Evolutionary conservation across 2,888 invertebrate genomes (phyloP), one percentile per base, ranked within the genome.

Genomic region (Meiosimyza decipiens): DNA sequence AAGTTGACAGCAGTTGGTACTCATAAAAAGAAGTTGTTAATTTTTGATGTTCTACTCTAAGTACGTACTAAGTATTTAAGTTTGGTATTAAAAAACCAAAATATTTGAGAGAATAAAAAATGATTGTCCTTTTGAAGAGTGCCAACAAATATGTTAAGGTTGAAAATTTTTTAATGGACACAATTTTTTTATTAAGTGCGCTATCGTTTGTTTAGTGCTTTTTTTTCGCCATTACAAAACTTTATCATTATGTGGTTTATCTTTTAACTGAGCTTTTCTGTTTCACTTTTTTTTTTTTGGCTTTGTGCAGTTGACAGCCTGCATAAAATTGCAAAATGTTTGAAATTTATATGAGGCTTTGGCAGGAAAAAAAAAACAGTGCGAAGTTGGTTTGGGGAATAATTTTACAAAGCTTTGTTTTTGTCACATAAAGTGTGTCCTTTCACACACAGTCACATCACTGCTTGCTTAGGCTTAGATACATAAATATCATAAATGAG

Each of bases 251-350:
- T 55, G 55, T 55, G 22, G 55, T 18, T 55, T 15, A 18, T 3
- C 18, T 16, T 16, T 11, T 55, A 18, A 18, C 22, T 18, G 55
- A 18, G 55, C 3, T 55, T 55, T 55, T 16, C 16, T 7, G 54
- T 54, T 54, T 55, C 22, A 4, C n/a, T 55, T n/a, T 18, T 15
- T 55, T 4, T 55, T 55, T 55, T 63, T 12, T 16, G 16, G 49
- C 64, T 64, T 64, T 51, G 51, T 64, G 64, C 51, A 50, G 64
- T 51, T 64, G 64, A 28, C 64, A 64, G 64, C 64, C 51, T 64
- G 64, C 51, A 64, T 64, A 64, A 64, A 51, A 64, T 40, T 64
- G 64, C 18, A 64, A 64, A 64, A 64, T 64, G 18, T 64, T 51
- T 51, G n/a, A 64, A 64, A 64, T 64, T 51, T 64, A 64, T 64